Base-by-base conservation (phyloP, 2,888 invertebrate genomes). In the Eurois occulta region DNA sequence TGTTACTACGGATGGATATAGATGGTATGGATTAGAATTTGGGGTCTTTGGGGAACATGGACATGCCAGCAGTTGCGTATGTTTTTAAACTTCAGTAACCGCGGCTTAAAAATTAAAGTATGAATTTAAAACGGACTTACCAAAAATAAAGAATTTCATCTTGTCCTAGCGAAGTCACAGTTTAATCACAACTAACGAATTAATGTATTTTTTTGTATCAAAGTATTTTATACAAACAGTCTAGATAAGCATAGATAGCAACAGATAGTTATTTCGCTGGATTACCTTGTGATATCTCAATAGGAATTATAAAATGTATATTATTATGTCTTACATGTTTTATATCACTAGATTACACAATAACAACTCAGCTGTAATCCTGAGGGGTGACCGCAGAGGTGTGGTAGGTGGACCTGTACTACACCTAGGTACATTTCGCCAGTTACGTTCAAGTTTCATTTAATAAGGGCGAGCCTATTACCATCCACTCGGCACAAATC, bases 81-180 rank as follows among this genome's bases (percentile, higher is more conserved):
- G 0, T 46, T 43, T 43, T 43, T 13, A 43, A 43, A 16, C 46
- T 18, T 46, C 46, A 46, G 46, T 46, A 46, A 0, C 18, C 18
- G 18, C 5, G 5, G 46, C 6, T 46, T 46, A 18, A 10, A 46
- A 46, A 46, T 5, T 46, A 46, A 46, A 18, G 46, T 5, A 18
- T 18, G 10, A 24, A 24, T 52, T 68, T 16, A 18, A 18, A 28
- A 28, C 1, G 2, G 11, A 55, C 62, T 62, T n/a, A 71, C 62
- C 24, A 24, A 71, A 62, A 24, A 18, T 43, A 32, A 62, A 72
- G 32, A 72, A 62, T 62, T 62, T 72, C 71, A 72, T 72, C 32
- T 43, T 72, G 62, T 43, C 18, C 16, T 28, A 32, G 43, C 18
- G 11, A 71, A 18, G 60, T 71, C 21, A 43, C 32, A 60, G 43